Percentiles rank a stretch among this genome's conserved stretches.
Evolutionary conservation across 2,797 vertebrate species (phyloP).

Genomic region (Etheostoma perlongum): DNA sequence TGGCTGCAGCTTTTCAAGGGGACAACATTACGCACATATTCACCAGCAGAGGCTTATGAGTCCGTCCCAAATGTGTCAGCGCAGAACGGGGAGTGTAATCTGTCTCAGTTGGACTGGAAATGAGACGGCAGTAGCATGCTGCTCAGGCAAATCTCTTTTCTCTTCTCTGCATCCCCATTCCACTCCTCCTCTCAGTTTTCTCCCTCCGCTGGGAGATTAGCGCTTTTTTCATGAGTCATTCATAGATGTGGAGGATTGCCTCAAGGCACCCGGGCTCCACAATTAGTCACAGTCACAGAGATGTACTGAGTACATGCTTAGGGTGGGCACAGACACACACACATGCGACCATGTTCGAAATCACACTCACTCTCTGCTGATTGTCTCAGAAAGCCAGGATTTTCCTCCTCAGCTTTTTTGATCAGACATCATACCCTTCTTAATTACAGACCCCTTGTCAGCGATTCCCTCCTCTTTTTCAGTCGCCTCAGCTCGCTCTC

Average conservation of each 20-base stretch:
- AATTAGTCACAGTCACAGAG: constrained; percentile 66
- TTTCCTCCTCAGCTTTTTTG: constrained; percentile 51
- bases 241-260: constrained; percentile 68
- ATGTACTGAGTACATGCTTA: constrained; percentile 48
- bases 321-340: constrained; percentile 13
- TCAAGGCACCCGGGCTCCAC: constrained; percentile 52
- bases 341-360: constrained; percentile 21
- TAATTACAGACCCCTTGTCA: constrained; percentile 56
- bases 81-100: constrained; percentile 68
- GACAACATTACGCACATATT: constrained; percentile 41
- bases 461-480: constrained; percentile 49
- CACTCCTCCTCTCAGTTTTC: constrained; percentile 44
- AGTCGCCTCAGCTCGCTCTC: constrained; percentile 23
- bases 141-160: constrained; percentile 68
- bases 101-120: constrained; percentile 76
- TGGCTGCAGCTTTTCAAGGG: constrained; percentile 51
- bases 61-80: constrained; percentile 76
- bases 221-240: constrained; percentile 77
- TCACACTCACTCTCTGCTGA: constrained; percentile 9
- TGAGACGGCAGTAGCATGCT: constrained; percentile 54
- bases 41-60: constrained; percentile 59
- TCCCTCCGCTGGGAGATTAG: constrained; percentile 65
- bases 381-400: constrained; percentile 43
- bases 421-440: constrained; percentile 41
- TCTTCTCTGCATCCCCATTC: constrained; percentile 50